Evolutionary conservation across 2,797 vertebrate genomes (phyloP), one percentile per base, ranked within the genome.

Genomic region (Epinephelus malabaricus): DNA sequence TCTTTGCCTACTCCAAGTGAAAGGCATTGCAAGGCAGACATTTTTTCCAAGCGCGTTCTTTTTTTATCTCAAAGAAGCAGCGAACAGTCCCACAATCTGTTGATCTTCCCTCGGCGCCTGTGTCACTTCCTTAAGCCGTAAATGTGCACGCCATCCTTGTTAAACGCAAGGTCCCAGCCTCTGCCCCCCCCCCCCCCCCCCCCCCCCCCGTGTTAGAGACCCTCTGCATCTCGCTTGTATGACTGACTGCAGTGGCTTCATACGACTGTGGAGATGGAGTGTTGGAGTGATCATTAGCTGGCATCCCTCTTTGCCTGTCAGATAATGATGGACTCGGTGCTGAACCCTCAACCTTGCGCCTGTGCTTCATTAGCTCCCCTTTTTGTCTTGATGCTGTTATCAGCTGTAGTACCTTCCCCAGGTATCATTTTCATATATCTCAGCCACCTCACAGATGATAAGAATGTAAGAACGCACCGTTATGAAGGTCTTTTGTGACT

Each of bases 41-140:
- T 80, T 81, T 83, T 62, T 73, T 74, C 68, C 25, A 55, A 67
- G 74, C 53, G 7, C 50, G 23, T 45, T 70, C 47, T 71, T 74
- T 71, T 71, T 74, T 88, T 86, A 92, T 94, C 86, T 89, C 78
- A 50, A 63, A 73, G 61, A 80, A 68, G 74, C 78, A 84, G 79
- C 43, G 25, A 77, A 75, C 79, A 73, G 68, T 81, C 79, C 73
- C 45, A 18, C 78, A 84, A 88, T 92, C 85, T 79, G 90, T 78
- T 81, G 79, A 90, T 90, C 88, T 88, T 73, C 81, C 69, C 60
- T 63, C 49, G 1, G 55, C 43, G 51, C 80, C 71, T 21, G 72
- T 88, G 79, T 71, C 72, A 71, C 73, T 82, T 89, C 79, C 83
- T 73, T 61, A 65, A 34, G 34, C 34, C 34, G 34, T 34, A 8